A percentile compares a stretch with the other conserved stretches of the same genome.
These are phyloP conservation scores for Pangasius krempfi DNA, from an alignment of 2,797 vertebrate genomes.

Conservation along the genomic window DNA sequence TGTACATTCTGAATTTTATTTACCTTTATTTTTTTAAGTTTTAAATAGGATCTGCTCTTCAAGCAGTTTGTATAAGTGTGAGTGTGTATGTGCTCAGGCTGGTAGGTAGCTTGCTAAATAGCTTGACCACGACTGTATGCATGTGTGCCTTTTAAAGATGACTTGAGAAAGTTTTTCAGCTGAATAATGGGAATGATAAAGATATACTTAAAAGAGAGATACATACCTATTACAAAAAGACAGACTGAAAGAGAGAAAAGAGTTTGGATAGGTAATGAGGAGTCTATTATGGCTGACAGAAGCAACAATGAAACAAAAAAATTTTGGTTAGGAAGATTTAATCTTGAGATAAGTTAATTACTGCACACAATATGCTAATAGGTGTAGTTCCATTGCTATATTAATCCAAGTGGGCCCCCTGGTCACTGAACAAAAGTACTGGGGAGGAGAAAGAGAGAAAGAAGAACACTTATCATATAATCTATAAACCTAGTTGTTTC, in stretches of 20 bases:
- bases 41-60: too few species aligned
- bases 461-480: not conserved
- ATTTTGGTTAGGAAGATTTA: conserved; percentile 13
- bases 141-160: too few species aligned
- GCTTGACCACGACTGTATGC: too few species aligned
- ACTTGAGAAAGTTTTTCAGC: too few species aligned
- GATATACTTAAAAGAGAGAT: too few species aligned
- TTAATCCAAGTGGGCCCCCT: conserved; percentile 10
- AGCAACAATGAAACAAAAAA: conserved; percentile 34
- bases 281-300: conserved; percentile 35
- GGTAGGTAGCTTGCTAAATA: not conserved
- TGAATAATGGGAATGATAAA: too few species aligned
- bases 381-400: not conserved
- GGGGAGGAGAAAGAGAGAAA: not conserved
- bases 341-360: conserved; percentile 33
- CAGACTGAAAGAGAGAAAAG: not conserved
- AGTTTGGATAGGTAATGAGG: conserved; percentile 47
- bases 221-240: not conserved
- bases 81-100: not conserved
- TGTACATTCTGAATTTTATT: not conserved
- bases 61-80: not conserved
- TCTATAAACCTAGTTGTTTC: too few species aligned
- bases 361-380: conserved; percentile 31
- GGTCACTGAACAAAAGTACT: not conserved
- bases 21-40: not conserved